phyloP scores from a whole-genome alignment of 2,113 vertebrate species.

The Eclectus roratus region DNA sequence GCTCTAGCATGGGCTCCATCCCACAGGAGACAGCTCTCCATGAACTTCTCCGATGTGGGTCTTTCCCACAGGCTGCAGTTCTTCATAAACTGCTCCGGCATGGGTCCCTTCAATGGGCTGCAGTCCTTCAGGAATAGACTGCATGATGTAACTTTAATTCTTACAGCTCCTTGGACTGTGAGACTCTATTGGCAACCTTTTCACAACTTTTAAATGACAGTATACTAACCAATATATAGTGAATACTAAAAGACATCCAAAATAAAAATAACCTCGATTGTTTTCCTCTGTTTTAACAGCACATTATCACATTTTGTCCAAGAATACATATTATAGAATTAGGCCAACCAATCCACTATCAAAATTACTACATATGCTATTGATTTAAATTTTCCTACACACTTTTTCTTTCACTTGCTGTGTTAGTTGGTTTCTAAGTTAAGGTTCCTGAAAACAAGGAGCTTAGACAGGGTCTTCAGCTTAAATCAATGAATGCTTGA shows the following conservation, averaged over 20 bases:
- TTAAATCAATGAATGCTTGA: background rate
- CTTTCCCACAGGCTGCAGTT: background rate
- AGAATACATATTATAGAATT: background rate
- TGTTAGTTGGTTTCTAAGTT: background rate
- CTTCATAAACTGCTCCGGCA: background rate
- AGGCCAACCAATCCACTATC: background rate
- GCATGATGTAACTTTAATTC: background rate
- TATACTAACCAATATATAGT: background rate
- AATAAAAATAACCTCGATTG: background rate
- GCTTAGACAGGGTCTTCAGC: background rate
- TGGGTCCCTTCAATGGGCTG: background rate
- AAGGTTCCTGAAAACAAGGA: background rate
- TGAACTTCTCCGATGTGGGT: background rate
- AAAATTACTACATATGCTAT: background rate
- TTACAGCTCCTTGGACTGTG: background rate
- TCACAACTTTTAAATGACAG: background rate
- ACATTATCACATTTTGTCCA: background rate
- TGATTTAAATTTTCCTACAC: background rate
- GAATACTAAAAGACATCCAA: background rate
- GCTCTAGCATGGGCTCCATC: background rate
- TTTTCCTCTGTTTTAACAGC: background rate
- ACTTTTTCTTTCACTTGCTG: background rate
- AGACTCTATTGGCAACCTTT: background rate
- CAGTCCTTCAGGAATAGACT: background rate
- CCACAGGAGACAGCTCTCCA: background rate